Evolutionary conservation across 1,140 invertebrate genomes (phyloP), one percentile per base, ranked within the genome.

Genomic region (Maniola jurtina): DNA sequence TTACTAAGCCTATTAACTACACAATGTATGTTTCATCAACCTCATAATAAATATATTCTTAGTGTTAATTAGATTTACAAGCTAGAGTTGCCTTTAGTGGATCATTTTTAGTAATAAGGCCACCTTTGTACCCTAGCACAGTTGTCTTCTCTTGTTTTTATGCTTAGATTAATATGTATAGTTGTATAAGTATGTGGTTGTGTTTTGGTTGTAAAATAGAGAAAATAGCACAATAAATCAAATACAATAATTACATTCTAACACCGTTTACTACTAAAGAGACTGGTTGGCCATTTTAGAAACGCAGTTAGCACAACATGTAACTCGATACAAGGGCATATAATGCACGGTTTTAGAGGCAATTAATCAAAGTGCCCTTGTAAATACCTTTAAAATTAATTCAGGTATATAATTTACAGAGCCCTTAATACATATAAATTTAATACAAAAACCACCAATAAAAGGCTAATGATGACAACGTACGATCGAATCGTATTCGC

Each of bases 381-480:
- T 55, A 55, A 55, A 55, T 34, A 55, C 52, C 52, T 25, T 55
- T 16, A 34, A 48, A 65, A 50, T 59, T 58, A 65, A 65, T 47
- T 65, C 59, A 8, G 35, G 48, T 45, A 42, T 50, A 47, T 62
- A 62, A 60, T 66, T 66, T 66, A 66, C 58, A n/a, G 54, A 14
- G 35, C 47, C 54, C 56, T 66, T 66, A 59, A 60, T 66, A n/a
- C n/a, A n/a, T n/a, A 54, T 66, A 48, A 68, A 62, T 66, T 60
- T 59, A 57, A 67, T 68, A 68, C 61, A 58, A 68, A 58, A 40
- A 42, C 45, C 33, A 33, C 57, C 66, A 62, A 58, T 63, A 57
- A 61, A 68, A 63, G 66, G 38, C 64, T 70, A 69, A 75, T 68
- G 57, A 66, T 61, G 59, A 33, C 64, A 54, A 57, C 33, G 57